A percentile compares a stretch with the other conserved stretches of the same genome.
phyloP scores from a whole-genome alignment of 2,797 vertebrate species.

The Ataeniobius toweri region DNA sequence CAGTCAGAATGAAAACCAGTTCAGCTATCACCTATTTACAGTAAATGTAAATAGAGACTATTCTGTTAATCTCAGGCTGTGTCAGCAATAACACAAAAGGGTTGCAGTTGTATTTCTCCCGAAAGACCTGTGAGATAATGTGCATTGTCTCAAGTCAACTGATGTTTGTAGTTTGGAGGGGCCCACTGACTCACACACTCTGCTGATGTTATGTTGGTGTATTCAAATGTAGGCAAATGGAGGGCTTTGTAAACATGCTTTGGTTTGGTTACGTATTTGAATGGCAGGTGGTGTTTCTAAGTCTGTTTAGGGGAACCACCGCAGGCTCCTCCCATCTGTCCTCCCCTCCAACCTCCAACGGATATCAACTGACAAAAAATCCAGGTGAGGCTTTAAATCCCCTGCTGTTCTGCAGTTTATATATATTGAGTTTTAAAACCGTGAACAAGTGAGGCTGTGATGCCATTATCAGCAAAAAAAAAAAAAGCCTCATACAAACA shows the following conservation, averaged over 20 bases:
- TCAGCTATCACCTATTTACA: constrained; percentile 51
- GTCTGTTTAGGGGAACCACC: constrained; percentile 83
- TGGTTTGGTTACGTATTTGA: constrained; percentile 56
- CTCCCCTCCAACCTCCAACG: constrained; percentile 40
- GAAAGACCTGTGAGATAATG: neutral
- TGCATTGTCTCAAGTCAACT: neutral
- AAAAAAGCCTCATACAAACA: neutral
- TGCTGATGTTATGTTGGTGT: constrained; percentile 6
- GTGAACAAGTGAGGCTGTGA: neutral
- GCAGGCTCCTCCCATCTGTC: constrained; percentile 56
- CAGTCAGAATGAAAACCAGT: constrained; percentile 44
- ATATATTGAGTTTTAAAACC: neutral
- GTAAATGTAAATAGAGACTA: constrained; percentile 43
- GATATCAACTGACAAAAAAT: constrained; percentile 60
- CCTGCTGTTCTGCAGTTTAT: neutral
- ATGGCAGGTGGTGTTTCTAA: constrained; percentile 66
- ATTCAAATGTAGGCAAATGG: constrained; percentile 78
- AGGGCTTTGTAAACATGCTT: constrained; percentile 30
- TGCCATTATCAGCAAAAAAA: neutral
- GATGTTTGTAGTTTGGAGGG: neutral
- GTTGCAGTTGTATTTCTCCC: neutral
- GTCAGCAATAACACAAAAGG: constrained; percentile 3
- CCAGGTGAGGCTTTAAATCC: constrained; percentile 60
- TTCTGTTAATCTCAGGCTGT: constrained; percentile 1
- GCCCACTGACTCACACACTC: neutral